phyloP scores from a whole-genome alignment of 2,888 invertebrate genomes.

The Neoitamus cyanurus region DNA sequence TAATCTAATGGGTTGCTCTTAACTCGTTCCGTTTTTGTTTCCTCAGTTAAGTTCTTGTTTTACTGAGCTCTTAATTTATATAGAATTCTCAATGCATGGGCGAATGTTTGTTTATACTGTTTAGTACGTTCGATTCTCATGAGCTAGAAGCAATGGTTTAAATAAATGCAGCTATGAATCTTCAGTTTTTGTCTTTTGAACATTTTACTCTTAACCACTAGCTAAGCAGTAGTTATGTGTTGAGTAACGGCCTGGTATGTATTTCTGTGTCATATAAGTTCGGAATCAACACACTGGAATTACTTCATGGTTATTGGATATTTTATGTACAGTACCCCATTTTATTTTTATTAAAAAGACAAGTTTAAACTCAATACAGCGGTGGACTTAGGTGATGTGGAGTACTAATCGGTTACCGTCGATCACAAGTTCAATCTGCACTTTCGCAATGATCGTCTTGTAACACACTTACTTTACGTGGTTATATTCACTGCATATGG shows the following conservation, averaged over 20 bases:
- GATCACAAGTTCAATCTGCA: no score
- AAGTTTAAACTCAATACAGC: neutral
- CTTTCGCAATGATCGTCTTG: no score
- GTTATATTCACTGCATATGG: no score
- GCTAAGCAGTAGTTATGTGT: neutral
- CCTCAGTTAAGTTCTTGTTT: slow-evolving; percentile 9
- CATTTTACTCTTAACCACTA: neutral
- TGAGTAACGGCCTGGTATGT: neutral
- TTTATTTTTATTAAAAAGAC: neutral
- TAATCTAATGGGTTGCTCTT: neutral
- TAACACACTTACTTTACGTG: no score
- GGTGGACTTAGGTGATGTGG: no score
- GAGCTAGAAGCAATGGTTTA: slow-evolving; percentile 1
- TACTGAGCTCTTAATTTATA: neutral
- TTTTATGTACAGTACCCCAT: no score
- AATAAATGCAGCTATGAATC: neutral
- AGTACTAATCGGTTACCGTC: no score
- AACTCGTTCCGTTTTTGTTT: neutral
- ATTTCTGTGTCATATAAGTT: neutral
- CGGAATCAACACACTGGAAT: neutral
- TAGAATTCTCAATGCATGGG: slow-evolving; percentile 13
- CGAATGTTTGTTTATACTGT: slow-evolving; percentile 13
- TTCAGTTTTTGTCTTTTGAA: neutral
- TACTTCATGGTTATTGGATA: neutral
- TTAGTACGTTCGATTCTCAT: neutral